Percentiles rank a stretch among this genome's conserved stretches.
Evolutionary conservation across 2,888 invertebrate genomes (phyloP).

Genomic region (Zhuqinia jingwanae): DNA sequence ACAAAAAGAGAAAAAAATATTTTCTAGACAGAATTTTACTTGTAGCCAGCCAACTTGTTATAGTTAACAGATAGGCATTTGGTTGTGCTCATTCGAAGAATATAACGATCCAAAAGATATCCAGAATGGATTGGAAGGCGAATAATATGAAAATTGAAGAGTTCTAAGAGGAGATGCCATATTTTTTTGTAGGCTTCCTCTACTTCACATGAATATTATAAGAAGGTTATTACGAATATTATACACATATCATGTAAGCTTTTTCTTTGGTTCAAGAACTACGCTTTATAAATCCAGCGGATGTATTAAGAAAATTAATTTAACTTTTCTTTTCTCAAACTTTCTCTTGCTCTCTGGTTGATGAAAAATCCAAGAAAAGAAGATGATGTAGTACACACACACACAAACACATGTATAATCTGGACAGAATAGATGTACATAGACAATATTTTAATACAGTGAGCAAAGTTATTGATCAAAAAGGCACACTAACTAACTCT

Average conservation of each 20-base stretch:
- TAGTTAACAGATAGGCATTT: background rate
- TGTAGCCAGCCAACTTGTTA: background rate
- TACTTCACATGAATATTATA: too few relatives aligned
- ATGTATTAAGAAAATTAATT: slow-evolving; percentile 12
- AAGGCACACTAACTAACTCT: background rate
- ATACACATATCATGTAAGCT: background rate
- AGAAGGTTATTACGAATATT: too few relatives aligned
- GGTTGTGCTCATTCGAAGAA: background rate
- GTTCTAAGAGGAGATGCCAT: too few relatives aligned
- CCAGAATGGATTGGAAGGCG: background rate
- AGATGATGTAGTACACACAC: background rate
- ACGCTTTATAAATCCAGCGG: background rate
- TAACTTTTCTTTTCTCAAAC: background rate
- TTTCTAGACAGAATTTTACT: too few relatives aligned
- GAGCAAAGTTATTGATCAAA: background rate
- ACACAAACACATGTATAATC: background rate
- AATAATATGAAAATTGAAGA: background rate
- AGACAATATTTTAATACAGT: background rate
- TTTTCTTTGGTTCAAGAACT: background rate
- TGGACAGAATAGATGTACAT: background rate
- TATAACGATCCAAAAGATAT: background rate
- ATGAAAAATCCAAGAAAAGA: too few relatives aligned
- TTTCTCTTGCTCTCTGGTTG: background rate
- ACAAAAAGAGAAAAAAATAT: background rate
- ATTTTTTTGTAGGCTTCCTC: too few relatives aligned